A percentile compares a stretch with the other conserved stretches of the same genome.
Conservation (phyloP, 53 echinoderm and acorn worm species). For the Paelopatides confundens region DNA sequence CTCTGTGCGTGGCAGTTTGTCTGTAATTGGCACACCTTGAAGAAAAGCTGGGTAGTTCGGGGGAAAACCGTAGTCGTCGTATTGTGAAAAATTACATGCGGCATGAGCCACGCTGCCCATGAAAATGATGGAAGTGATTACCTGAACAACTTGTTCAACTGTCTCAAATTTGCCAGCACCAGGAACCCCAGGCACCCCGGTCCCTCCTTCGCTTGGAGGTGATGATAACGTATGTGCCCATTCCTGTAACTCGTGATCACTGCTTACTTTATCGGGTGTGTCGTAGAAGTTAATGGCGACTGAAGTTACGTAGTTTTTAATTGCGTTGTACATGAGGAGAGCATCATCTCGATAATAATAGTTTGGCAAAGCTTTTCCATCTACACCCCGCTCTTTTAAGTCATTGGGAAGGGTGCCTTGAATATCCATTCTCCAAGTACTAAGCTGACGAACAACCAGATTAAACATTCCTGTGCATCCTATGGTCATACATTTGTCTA, state of each 20-base stretch:
- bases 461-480: slow-evolving; percentile 59
- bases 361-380: slow-evolving; percentile 66
- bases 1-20: slow-evolving; percentile 56
- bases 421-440: slow-evolving; percentile 72
- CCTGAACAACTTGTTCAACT: slow-evolving; percentile 62
- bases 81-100: slow-evolving; percentile 79
- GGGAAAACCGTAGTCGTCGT: slow-evolving; percentile 84
- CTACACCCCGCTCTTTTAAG: slow-evolving; percentile 66
- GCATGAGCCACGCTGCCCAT: slow-evolving; percentile 80
- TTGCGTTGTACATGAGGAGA: slow-evolving; percentile 73
- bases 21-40: slow-evolving; percentile 59
- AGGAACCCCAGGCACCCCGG: slow-evolving; percentile 71
- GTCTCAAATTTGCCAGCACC: slow-evolving; percentile 68
- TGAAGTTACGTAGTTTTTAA: slow-evolving; percentile 51
- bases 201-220: slow-evolving; percentile 52
- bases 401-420: slow-evolving; percentile 82
- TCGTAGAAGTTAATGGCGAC: slow-evolving; percentile 12
- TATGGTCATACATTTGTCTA: slow-evolving; percentile 73
- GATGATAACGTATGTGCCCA: slow-evolving; percentile 37
- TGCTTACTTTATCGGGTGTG: slow-evolving; percentile 35
- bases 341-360: slow-evolving; percentile 72
- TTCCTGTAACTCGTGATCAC: slow-evolving; percentile 72
- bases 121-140: slow-evolving; percentile 78
- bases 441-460: slow-evolving; percentile 56
- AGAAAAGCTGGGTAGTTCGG: slow-evolving; percentile 78